Percentiles rank a stretch among this genome's conserved stretches.
Evolutionary conservation across 2,888 invertebrate genomes (phyloP).

Genomic region (Sycophila texana): DNA sequence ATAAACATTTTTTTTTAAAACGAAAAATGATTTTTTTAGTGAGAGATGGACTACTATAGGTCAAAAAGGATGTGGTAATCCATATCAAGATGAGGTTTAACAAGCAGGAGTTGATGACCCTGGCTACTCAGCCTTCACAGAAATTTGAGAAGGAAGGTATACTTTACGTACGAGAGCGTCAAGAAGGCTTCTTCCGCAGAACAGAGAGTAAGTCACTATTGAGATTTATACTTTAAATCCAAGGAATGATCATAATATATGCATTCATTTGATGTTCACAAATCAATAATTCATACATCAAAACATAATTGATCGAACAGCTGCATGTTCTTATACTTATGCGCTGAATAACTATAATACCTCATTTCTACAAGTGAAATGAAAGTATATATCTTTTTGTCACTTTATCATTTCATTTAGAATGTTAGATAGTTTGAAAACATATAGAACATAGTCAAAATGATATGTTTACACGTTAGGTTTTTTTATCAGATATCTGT

Average conservation of each 20-base stretch:
- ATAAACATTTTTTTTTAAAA: background rate
- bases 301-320: conserved; percentile 43
- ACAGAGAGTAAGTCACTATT: conserved; percentile 86
- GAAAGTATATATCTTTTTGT: conserved; percentile 25
- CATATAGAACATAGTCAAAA: conserved; percentile 20
- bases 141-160: conserved; percentile 95
- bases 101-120: conserved; percentile 88
- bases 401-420: conserved; percentile 32
- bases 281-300: conserved; percentile 39
- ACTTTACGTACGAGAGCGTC: conserved; percentile 89
- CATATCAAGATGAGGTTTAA: conserved; percentile 88
- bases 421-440: conserved; percentile 31
- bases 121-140: conserved; percentile 91
- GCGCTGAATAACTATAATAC: conserved; percentile 36
- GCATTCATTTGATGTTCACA: conserved; percentile 44
- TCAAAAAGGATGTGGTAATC: conserved; percentile 49
- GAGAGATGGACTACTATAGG: conserved; percentile 31
- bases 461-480: conserved; percentile 14
- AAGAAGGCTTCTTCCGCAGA: conserved; percentile 93
- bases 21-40: conserved; percentile 35
- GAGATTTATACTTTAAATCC: conserved; percentile 26
- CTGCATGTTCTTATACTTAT: conserved; percentile 50
- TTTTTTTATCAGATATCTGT: conserved; percentile 15
- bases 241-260: conserved; percentile 44
- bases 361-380: conserved; percentile 35